These are phyloP conservation scores for Rhopilema esculentum DNA, from an alignment of 30 jellyfish, hydroid and myxozoan species.

Conservation along the genomic window DNA sequence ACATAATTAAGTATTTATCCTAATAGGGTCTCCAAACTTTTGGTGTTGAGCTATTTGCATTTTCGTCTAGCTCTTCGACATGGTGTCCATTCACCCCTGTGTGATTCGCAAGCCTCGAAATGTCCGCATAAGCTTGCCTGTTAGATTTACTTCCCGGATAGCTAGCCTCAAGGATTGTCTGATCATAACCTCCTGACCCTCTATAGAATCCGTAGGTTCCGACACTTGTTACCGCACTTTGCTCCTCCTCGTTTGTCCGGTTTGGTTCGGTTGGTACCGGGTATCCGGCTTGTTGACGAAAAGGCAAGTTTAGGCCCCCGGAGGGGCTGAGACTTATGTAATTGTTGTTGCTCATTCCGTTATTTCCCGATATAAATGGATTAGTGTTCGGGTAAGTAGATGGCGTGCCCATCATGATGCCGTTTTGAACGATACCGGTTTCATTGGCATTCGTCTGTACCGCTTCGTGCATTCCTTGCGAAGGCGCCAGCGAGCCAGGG, in stretches of 20 bases:
- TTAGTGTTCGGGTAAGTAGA: conserved; percentile 86
- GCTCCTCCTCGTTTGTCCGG: conserved; percentile 76
- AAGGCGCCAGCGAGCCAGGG: conserved; percentile 74
- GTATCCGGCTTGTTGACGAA: conserved; percentile 83
- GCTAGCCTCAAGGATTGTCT: conserved; percentile 51
- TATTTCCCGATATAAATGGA: conserved; percentile 65
- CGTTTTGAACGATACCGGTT: conserved; percentile 65
- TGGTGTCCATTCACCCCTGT: conserved; percentile 87
- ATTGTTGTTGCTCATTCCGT: conserved; percentile 82
- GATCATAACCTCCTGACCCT: conserved; percentile 75
- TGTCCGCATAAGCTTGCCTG: conserved; percentile 71
- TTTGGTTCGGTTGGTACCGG: conserved; percentile 72
- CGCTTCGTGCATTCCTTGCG: conserved; percentile 73
- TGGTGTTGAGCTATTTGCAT: conserved; percentile 91
- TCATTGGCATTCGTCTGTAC: conserved; percentile 71
- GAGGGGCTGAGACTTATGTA: conserved; percentile 91
- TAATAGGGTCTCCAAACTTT: conserved; percentile 99
- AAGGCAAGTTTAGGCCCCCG: conserved; percentile 93
- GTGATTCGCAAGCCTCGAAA: conserved; percentile 76
- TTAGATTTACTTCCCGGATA: conserved; percentile 37
- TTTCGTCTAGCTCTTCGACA: conserved; percentile 94
- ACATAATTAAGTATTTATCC: neutral
- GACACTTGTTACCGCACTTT: conserved; percentile 62
- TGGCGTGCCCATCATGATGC: conserved; percentile 74
- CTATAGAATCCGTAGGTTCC: conserved; percentile 86